Percentiles rank a stretch among this genome's conserved stretches.
Evolutionary conservation across 2,888 invertebrate genomes (phyloP).

Genomic region (Noctua fimbriata): DNA sequence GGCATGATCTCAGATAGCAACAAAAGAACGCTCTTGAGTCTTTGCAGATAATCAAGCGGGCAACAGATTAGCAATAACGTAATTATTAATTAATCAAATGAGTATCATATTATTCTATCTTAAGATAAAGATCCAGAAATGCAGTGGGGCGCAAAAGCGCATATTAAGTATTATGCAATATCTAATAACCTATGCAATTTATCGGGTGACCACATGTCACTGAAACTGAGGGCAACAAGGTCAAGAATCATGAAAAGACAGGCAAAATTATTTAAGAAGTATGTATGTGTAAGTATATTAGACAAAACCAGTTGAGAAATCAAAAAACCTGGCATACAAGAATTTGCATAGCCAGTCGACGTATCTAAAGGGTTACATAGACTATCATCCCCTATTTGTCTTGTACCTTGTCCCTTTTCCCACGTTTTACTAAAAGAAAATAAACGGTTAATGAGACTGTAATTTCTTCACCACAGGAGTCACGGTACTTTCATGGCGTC

Average conservation of each 20-base stretch:
- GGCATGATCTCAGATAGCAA: neutral
- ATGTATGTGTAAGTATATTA: neutral
- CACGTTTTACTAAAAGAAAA: constrained; percentile 61
- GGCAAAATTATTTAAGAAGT: neutral
- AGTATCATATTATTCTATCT: neutral
- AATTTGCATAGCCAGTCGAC: neutral
- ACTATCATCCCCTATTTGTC: constrained; percentile 6
- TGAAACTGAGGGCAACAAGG: neutral
- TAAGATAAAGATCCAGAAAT: constrained; percentile 18
- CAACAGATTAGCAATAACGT: constrained; percentile 16
- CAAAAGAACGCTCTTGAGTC: neutral
- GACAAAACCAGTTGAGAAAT: neutral
- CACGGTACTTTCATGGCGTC: constrained; percentile 33
- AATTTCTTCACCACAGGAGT: constrained; percentile 56
- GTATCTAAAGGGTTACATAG: neutral
- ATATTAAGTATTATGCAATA: constrained; percentile 15
- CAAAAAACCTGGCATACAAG: neutral
- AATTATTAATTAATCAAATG: constrained; percentile 24
- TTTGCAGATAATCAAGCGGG: neutral
- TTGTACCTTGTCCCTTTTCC: constrained; percentile 51
- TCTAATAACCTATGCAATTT: neutral
- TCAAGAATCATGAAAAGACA: neutral
- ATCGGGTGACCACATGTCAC: neutral
- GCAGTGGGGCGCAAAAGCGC: constrained; percentile 20
- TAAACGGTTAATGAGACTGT: constrained; percentile 43